A percentile compares a stretch with the other conserved stretches of the same genome.
phyloP scores from a whole-genome alignment of 2,888 invertebrate species.

The Cryptosula pallasiana region DNA sequence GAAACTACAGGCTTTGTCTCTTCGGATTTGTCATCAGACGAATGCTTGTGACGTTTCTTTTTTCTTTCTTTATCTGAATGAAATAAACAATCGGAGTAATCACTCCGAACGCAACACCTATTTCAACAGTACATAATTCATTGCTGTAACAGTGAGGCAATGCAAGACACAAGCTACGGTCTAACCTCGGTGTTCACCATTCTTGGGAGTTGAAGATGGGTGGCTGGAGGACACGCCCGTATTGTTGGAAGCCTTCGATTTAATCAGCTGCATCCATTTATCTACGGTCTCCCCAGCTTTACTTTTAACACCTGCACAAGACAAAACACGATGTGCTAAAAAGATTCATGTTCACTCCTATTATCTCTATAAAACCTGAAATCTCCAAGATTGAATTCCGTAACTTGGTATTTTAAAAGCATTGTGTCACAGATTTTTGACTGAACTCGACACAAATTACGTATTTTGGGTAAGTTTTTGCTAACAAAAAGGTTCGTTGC shows the following conservation, averaged over 20 bases:
- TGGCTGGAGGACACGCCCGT: neutral
- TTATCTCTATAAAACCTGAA: no score
- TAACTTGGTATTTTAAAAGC: no score
- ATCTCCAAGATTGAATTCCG: no score
- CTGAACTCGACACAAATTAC: no score
- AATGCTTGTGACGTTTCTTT: slow-evolving; percentile 28
- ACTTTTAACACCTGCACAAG: slow-evolving; percentile 69
- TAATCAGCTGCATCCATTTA: slow-evolving; percentile 83
- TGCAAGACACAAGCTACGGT: neutral
- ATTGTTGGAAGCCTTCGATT: slow-evolving; percentile 58
- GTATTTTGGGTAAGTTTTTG: no score
- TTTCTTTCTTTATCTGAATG: slow-evolving; percentile 25
- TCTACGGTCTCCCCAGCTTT: slow-evolving; percentile 77
- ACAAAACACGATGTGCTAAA: no score
- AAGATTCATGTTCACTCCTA: no score
- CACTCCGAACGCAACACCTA: neutral
- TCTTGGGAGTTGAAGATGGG: neutral
- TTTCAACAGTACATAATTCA: neutral
- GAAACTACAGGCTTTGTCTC: neutral
- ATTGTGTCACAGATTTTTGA: no score
- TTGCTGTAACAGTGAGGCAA: neutral
- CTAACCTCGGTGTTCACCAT: slow-evolving; percentile 19
- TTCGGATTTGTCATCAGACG: slow-evolving; percentile 16
- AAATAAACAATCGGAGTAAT: neutral
- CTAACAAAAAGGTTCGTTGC: no score